Evolutionary conservation across 1,140 invertebrate genomes (phyloP).

Genomic region (Brachionus koreanus): DNA sequence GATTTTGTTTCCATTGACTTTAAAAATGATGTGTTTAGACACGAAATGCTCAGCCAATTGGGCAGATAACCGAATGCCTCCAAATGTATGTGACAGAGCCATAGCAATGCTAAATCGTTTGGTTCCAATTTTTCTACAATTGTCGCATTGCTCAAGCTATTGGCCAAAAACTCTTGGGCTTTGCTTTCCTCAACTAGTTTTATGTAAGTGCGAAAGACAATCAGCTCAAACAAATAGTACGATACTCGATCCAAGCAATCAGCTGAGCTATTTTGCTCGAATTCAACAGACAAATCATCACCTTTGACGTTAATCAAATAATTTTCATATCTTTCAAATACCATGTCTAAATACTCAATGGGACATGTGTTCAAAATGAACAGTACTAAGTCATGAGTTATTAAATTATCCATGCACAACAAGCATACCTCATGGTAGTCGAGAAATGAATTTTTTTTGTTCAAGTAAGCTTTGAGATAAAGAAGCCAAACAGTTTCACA

Average conservation of each 20-base stretch:
- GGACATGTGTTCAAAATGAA: slow-evolving; percentile 42
- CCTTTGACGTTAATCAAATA: background rate
- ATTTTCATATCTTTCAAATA: slow-evolving; percentile 37
- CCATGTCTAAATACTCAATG: background rate
- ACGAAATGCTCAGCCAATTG: background rate
- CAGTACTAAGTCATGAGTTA: slow-evolving; percentile 34
- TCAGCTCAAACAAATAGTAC: background rate
- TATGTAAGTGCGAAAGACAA: background rate
- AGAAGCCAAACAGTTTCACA: slow-evolving; percentile 22
- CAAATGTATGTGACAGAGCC: slow-evolving; percentile 21
- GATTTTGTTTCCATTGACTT: background rate
- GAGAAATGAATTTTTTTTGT: slow-evolving; percentile 1
- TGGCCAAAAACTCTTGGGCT: background rate
- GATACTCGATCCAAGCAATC: background rate
- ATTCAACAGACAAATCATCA: background rate
- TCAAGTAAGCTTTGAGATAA: background rate
- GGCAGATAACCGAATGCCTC: slow-evolving; percentile 11
- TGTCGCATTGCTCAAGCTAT: background rate
- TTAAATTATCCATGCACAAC: slow-evolving; percentile 32
- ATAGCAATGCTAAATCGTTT: background rate
- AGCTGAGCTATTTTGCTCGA: background rate
- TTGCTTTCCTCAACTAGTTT: background rate
- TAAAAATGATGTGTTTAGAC: background rate
- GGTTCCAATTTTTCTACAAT: background rate
- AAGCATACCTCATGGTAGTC: slow-evolving; percentile 41